These are phyloP conservation scores for Apamea epomidion DNA, from an alignment of 2,888 invertebrate species.

Conservation along the genomic window DNA sequence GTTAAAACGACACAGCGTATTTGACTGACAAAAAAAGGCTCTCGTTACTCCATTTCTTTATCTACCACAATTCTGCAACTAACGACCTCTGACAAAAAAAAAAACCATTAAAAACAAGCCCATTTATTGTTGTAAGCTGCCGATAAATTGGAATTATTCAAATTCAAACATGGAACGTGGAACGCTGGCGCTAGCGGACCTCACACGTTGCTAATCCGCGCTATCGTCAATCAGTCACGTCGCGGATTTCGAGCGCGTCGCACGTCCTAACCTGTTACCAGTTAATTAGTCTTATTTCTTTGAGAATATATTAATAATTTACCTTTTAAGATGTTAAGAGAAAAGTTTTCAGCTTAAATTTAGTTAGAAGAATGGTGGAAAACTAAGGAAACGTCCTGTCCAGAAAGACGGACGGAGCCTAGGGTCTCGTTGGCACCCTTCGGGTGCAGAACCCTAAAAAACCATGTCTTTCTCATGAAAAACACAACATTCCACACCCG, in stretches of 20 bases:
- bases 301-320: constrained; percentile 8
- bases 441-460: background rate
- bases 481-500: constrained; percentile 8
- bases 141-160: constrained; percentile 71
- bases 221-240: constrained; percentile 77
- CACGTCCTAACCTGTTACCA: constrained; percentile 27
- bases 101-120: background rate
- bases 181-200: constrained; percentile 73
- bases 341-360: background rate
- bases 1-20: too few relatives aligned
- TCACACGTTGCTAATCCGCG: constrained; percentile 82
- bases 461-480: background rate
- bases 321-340: too few relatives aligned
- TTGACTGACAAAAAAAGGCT: background rate
- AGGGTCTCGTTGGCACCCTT: too few relatives aligned
- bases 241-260: constrained; percentile 31
- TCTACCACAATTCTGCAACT: background rate
- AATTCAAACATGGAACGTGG: constrained; percentile 77
- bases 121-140: constrained; percentile 29
- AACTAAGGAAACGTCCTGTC: background rate
- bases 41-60: background rate
- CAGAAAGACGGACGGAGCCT: too few relatives aligned
- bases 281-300: constrained; percentile 41
- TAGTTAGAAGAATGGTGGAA: background rate
- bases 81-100: constrained; percentile 13